These are phyloP conservation scores for Euproctis similis DNA, from an alignment of 2,888 invertebrate genomes.

Conservation along the genomic window DNA sequence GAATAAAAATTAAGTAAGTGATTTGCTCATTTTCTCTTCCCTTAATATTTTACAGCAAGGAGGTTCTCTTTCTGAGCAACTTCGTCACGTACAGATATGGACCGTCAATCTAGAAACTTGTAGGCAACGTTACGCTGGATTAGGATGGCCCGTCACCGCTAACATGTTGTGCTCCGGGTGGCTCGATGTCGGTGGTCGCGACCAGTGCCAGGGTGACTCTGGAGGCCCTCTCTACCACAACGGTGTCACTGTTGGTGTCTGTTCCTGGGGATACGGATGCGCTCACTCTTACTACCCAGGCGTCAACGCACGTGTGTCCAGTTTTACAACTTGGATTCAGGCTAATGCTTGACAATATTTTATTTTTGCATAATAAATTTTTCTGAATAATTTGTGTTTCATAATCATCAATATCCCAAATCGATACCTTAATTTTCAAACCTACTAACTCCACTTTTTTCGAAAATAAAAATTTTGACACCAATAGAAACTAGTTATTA, in stretches of 20 bases:
- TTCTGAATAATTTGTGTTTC: too few species aligned
- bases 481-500: too few species aligned
- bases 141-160: conserved; percentile 22
- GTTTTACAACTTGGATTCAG: conserved; percentile 3
- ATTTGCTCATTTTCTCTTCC: too few species aligned
- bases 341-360: neutral
- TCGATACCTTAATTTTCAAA: too few species aligned
- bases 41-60: conserved; percentile 13
- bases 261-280: conserved; percentile 39
- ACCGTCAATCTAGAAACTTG: conserved; percentile 31
- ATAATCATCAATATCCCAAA: too few species aligned
- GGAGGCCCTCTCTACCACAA: conserved; percentile 47
- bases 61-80: conserved; percentile 28
- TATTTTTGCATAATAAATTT: too few species aligned
- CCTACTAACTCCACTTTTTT: too few species aligned
- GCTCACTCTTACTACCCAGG: conserved; percentile 35
- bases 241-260: conserved; percentile 37
- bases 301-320: conserved; percentile 24
- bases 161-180: conserved; percentile 46
- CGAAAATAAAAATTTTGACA: too few species aligned
- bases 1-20: too few species aligned
- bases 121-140: conserved; percentile 27
- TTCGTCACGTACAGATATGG: conserved; percentile 37
- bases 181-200: conserved; percentile 35
- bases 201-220: conserved; percentile 42